Conservation (phyloP, 1,140 invertebrate species). For the Trichoplusia ni region DNA sequence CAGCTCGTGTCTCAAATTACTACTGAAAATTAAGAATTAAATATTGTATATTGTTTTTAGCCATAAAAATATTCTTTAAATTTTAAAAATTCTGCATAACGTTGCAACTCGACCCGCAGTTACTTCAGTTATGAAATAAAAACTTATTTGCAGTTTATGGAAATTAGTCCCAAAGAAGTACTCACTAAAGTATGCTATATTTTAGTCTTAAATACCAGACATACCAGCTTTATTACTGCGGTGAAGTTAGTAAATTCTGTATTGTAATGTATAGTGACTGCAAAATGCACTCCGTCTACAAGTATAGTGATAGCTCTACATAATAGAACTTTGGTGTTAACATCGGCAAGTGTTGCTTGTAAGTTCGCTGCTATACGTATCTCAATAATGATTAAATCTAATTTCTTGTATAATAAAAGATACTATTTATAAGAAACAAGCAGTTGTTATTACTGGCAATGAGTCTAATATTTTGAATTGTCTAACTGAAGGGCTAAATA, state of each 20-base stretch:
- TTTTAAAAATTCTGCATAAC: too few relatives aligned
- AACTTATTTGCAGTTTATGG: neutral
- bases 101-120: too few relatives aligned
- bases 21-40: too few relatives aligned
- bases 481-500: too few relatives aligned
- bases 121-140: too few relatives aligned
- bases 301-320: neutral
- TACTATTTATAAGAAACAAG: conserved; percentile 16
- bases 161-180: conserved; percentile 8
- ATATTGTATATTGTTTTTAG: too few relatives aligned
- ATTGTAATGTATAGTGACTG: conserved; percentile 10
- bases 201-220: neutral
- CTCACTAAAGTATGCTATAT: too few relatives aligned
- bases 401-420: conserved; percentile 23
- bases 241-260: neutral
- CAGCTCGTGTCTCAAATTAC: too few relatives aligned
- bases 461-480: too few relatives aligned
- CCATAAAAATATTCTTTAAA: too few relatives aligned
- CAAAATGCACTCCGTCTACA: conserved; percentile 21
- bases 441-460: neutral
- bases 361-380: neutral
- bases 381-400: neutral
- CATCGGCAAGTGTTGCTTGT: conserved; percentile 7
- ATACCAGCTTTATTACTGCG: neutral
- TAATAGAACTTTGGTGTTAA: conserved; percentile 8